These are phyloP conservation scores for Phodopus roborovskii DNA, from an alignment of 2,113 vertebrate genomes.

Conservation along the genomic window DNA sequence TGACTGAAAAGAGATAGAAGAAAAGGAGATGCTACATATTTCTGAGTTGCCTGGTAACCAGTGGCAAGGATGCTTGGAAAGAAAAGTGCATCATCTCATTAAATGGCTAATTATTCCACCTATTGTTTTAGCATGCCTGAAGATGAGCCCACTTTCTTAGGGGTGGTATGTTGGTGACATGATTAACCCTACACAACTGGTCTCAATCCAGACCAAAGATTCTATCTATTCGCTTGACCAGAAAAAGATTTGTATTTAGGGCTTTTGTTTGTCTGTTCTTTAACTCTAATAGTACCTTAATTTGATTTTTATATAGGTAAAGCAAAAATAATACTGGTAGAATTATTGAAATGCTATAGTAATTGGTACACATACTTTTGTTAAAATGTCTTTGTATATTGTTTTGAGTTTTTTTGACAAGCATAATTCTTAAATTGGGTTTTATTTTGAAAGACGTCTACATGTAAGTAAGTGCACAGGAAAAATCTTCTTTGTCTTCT, in stretches of 20 bases:
- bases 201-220: neutral
- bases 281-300: neutral
- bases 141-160: neutral
- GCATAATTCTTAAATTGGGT: slow-evolving; percentile 16
- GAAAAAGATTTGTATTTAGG: neutral
- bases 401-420: slow-evolving; percentile 15
- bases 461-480: neutral
- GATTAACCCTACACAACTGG: neutral
- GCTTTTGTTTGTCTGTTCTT: neutral
- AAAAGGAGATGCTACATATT: neutral
- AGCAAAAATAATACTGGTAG: neutral
- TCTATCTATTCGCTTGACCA: neutral
- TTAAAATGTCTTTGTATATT: slow-evolving; percentile 10
- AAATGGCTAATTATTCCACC: neutral
- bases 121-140: neutral
- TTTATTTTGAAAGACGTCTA: neutral
- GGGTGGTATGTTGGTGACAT: neutral
- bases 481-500: slow-evolving; percentile 4
- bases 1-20: neutral
- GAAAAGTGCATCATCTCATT: neutral
- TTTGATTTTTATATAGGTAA: neutral
- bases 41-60: neutral
- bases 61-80: neutral
- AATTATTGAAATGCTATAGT: slow-evolving; percentile 21
- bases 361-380: neutral